Conservation (phyloP, 2,113 vertebrate species). For the Ginglymostoma cirratum region DNA sequence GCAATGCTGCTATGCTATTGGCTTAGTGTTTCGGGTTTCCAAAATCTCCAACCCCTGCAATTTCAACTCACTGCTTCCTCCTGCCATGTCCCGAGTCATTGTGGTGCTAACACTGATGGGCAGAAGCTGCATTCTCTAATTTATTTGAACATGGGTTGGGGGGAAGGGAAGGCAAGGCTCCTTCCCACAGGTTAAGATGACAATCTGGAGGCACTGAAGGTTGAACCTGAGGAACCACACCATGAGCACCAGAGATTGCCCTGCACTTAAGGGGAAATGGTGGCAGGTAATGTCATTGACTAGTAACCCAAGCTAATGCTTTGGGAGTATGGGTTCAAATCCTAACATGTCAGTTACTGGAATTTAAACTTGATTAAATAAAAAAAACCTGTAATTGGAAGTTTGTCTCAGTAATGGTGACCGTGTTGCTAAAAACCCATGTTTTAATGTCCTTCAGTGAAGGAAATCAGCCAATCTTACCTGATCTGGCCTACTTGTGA, state of each 20-base stretch:
- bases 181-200: not conserved
- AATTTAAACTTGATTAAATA: not conserved
- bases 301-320: not conserved
- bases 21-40: no score
- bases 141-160: not conserved
- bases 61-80: no score
- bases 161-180: no score
- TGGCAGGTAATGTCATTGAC: no score
- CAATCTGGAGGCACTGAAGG: not conserved
- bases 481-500: no score
- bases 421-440: no score
- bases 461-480: no score
- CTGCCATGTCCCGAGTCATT: no score
- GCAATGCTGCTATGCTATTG: no score
- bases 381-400: not conserved
- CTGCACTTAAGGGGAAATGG: not conserved
- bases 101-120: no score
- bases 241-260: not conserved
- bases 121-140: not conserved
- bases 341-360: not conserved
- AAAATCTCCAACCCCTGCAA: no score
- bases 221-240: not conserved
- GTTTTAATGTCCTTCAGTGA: no score
- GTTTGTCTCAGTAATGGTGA: not conserved
- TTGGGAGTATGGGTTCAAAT: not conserved